phyloP scores from a whole-genome alignment of 2,888 invertebrate species.

The Clusia tigrina region DNA sequence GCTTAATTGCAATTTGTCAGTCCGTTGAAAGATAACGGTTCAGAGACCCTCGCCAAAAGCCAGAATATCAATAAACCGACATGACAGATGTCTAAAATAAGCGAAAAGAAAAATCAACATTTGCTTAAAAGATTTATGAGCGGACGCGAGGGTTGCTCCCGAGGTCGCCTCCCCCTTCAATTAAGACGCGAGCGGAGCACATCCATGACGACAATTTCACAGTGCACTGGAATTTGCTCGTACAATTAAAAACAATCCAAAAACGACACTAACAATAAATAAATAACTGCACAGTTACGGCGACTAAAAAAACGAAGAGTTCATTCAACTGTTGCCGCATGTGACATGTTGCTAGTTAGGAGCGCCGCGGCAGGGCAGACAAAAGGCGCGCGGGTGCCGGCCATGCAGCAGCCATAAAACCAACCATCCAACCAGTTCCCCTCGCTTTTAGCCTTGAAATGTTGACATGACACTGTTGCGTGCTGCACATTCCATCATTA shows the following conservation, averaged over 20 bases:
- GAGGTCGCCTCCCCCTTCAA: neutral
- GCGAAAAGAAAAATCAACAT: neutral
- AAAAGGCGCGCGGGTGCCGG: too few species aligned
- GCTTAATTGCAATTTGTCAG: neutral
- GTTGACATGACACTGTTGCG: constrained; percentile 9
- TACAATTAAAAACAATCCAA: neutral
- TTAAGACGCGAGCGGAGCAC: neutral
- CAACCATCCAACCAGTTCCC: neutral
- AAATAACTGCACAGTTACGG: neutral
- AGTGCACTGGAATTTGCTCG: constrained; percentile 1
- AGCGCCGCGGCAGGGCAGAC: neutral
- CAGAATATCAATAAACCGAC: neutral
- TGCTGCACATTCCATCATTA: constrained; percentile 15
- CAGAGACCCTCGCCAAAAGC: neutral
- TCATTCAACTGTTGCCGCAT: constrained; percentile 20
- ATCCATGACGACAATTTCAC: neutral
- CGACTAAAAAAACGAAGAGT: constrained; percentile 1
- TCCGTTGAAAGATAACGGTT: neutral
- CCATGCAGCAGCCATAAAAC: too few species aligned
- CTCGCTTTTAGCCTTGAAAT: constrained; percentile 14
- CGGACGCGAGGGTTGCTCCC: too few species aligned
- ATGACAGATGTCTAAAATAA: neutral
- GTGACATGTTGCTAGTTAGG: neutral
- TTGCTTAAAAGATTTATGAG: neutral
- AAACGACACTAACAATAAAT: neutral